Evolutionary conservation across 2,113 vertebrate species (phyloP).

Genomic region (Charadrius vociferus): DNA sequence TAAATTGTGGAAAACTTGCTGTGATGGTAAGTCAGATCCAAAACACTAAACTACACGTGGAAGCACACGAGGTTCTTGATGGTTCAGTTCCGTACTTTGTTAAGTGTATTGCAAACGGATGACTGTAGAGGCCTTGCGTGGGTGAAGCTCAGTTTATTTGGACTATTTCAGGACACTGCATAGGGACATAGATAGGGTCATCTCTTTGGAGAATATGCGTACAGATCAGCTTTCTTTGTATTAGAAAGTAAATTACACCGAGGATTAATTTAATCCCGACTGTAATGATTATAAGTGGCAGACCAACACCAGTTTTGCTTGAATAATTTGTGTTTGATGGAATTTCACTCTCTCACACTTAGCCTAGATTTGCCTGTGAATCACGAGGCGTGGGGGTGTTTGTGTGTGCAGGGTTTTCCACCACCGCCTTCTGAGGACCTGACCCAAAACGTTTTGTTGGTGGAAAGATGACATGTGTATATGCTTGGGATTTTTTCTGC

Average conservation of each 20-base stretch:
- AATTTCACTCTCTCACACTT: not conserved
- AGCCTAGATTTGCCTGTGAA: not conserved
- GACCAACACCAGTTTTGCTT: not conserved
- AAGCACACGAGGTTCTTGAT: not conserved
- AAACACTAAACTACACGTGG: not conserved
- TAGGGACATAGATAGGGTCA: not conserved
- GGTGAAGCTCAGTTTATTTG: not conserved
- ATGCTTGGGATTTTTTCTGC: not conserved
- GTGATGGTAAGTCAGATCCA: not conserved
- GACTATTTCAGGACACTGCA: not conserved
- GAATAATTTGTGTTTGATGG: not conserved
- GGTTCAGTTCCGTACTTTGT: not conserved
- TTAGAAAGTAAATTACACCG: not conserved
- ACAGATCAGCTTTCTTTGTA: not conserved
- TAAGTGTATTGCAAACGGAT: fast-evolving
- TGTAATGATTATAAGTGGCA: not conserved
- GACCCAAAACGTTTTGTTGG: fast-evolving
- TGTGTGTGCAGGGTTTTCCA: not conserved
- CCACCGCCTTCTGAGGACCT: not conserved
- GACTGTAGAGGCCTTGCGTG: fast-evolving
- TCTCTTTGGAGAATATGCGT: not conserved
- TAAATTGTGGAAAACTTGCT: not conserved
- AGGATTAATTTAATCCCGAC: not conserved
- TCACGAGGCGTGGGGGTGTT: not conserved
- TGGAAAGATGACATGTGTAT: not conserved